Conservation (phyloP, 2,113 vertebrate species). For the Tilapia sparmanii region DNA sequence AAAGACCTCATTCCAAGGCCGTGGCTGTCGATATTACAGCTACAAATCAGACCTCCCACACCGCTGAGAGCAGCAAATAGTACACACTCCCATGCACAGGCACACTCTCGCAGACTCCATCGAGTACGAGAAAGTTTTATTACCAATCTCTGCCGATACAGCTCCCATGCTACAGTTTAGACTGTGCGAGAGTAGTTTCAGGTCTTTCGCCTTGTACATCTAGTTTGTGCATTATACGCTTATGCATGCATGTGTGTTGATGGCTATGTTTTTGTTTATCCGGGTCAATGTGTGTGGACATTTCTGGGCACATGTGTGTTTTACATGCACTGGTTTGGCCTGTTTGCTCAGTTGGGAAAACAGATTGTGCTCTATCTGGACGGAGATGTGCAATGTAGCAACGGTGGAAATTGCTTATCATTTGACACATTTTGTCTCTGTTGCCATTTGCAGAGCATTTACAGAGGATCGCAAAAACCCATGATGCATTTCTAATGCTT, state of each 20-base stretch:
- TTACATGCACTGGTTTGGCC: neutral
- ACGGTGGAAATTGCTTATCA: neutral
- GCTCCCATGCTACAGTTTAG: constrained; percentile 36
- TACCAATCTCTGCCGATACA: constrained; percentile 20
- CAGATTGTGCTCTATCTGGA: constrained; percentile 11
- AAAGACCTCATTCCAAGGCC: constrained; percentile 58
- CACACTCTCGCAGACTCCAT: constrained; percentile 10
- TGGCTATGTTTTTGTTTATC: neutral
- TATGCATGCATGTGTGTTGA: neutral
- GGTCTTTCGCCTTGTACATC: neutral
- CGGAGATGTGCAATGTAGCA: neutral
- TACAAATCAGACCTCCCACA: constrained; percentile 67
- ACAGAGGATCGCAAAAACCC: neutral
- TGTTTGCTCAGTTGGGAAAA: constrained; percentile 45
- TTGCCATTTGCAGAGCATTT: constrained; percentile 3
- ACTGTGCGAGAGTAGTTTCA: neutral
- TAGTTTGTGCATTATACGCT: neutral
- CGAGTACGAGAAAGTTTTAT: constrained; percentile 54
- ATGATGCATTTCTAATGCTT: constrained; percentile 4
- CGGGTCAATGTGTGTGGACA: neutral
- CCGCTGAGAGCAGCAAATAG: constrained; percentile 42
- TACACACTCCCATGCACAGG: neutral
- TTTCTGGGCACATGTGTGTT: neutral
- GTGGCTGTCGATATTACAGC: constrained; percentile 62
- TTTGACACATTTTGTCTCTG: neutral